Percentiles rank a stretch among this genome's conserved stretches.
Conservation (phyloP, 1,140 invertebrate genomes). For the Zaprionus lachaisei region DNA sequence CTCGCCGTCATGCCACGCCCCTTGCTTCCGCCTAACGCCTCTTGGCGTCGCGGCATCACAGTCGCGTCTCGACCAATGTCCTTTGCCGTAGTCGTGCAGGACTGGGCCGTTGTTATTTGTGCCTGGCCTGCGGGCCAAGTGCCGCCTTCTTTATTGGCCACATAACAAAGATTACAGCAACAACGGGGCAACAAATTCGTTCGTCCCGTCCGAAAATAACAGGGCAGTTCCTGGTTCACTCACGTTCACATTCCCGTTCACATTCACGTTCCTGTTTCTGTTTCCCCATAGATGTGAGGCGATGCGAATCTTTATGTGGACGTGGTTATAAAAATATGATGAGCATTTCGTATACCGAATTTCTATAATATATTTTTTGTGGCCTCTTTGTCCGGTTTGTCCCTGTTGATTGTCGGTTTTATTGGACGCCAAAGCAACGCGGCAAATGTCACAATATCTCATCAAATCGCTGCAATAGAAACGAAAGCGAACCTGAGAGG, state of each 20-base stretch:
- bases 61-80: slow-evolving; percentile 43
- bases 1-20: background rate
- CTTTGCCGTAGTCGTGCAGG: slow-evolving; percentile 17
- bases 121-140: slow-evolving; percentile 45
- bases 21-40: background rate
- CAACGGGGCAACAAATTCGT: slow-evolving; percentile 51
- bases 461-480: slow-evolving; percentile 12
- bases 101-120: slow-evolving; percentile 21
- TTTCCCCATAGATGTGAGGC: slow-evolving; percentile 30
- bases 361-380: slow-evolving; percentile 35
- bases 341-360: slow-evolving; percentile 63
- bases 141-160: slow-evolving; percentile 79
- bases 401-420: slow-evolving; percentile 48
- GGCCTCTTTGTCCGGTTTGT: slow-evolving; percentile 23
- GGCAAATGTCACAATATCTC: slow-evolving; percentile 48
- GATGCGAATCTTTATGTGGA: slow-evolving; percentile 74
- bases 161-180: slow-evolving; percentile 77
- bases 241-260: background rate
- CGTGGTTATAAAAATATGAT: slow-evolving; percentile 80
- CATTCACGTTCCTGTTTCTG: background rate
- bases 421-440: slow-evolving; percentile 15
- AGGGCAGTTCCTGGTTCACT: slow-evolving; percentile 25
- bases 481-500: background rate
- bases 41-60: slow-evolving; percentile 14
- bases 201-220: slow-evolving; percentile 22